These are phyloP conservation scores for Lepas anatifera DNA, from an alignment of 2,888 invertebrate species.

Conservation along the genomic window DNA sequence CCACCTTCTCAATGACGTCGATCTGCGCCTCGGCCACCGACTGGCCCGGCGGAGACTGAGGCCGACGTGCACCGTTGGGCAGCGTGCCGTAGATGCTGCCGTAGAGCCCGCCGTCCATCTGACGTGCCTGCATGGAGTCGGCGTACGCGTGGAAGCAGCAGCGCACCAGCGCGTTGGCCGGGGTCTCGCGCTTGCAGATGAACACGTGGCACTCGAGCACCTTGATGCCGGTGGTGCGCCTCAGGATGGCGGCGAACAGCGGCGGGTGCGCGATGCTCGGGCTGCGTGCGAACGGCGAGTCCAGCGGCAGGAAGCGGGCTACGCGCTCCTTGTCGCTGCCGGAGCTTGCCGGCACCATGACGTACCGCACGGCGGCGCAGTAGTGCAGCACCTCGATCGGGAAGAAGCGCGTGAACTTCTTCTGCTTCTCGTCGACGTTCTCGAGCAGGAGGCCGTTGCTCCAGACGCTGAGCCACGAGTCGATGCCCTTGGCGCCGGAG, in stretches of 20 bases:
- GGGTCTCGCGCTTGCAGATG: conserved; percentile 90
- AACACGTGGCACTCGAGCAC: conserved; percentile 98
- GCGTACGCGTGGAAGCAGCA: conserved; percentile 97
- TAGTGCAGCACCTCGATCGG: conserved; percentile 91
- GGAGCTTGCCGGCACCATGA: conserved; percentile 48
- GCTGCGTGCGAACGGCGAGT: conserved; percentile 88
- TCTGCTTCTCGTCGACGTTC: conserved; percentile 90
- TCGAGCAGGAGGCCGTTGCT: conserved; percentile 85
- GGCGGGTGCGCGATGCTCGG: conserved; percentile 91
- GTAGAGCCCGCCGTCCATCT: conserved; percentile 40
- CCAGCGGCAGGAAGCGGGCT: conserved; percentile 83
- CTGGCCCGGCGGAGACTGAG: conserved; percentile 19
- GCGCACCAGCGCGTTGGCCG: conserved; percentile 94
- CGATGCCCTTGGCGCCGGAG: conserved; percentile 74
- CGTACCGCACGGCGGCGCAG: conserved; percentile 87
- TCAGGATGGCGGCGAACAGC: conserved; percentile 87
- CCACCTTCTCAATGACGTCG: conserved; percentile 85
- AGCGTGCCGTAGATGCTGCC: conserved; percentile 27
- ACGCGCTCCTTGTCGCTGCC: conserved; percentile 35
- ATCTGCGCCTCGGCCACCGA: conserved; percentile 35
- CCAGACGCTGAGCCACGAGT: conserved; percentile 95
- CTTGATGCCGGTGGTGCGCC: conserved; percentile 91
- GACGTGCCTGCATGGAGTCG: conserved; percentile 83
- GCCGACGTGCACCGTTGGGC: conserved; percentile 22
- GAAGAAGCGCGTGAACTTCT: conserved; percentile 87